Evolutionary conservation across 2,888 invertebrate species (phyloP), one percentile per base, ranked within the genome.

Genomic region (Tipula helvola): DNA sequence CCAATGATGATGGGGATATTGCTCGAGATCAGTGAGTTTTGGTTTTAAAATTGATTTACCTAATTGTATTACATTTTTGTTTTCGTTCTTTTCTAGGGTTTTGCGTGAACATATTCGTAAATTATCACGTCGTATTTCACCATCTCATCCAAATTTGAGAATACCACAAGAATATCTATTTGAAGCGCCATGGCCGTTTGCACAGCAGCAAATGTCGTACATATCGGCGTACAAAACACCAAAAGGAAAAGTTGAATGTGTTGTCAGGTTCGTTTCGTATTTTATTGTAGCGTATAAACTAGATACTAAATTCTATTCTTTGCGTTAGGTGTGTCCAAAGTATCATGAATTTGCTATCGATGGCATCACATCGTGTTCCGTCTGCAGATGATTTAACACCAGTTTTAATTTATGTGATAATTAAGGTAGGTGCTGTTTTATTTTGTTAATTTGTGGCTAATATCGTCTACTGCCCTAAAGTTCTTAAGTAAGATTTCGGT

Each of bases 331-430:
- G 98, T 91, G 96, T 98, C 88, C 95, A 96, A 47, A 97, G 97
- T 88, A 97, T 99, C 89, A 97, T 98, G 95, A 97, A 98, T 90
- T 93, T 99, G 88, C 93, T 99, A 88, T 95, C 96, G 41, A 94
- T 99, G 92, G 96, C 97, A 71, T 95, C 96, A 86, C 95, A 95
- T 89, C 93, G 94, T 84, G 94, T 96, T 36, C 96, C 97, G 39
- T 97, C 98, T 2, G 96, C 97, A 0, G 99, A 99, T 92, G 99
- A 99, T 92, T 95, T 99, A 90, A 96, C 98, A 90, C 99, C 99
- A 1, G 98, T 99, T 36, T 94, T 99, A 88, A 97, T 99, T 88
- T 99, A 96, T 92, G 98, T 99, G 88, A 95, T 99, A 89, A 97
- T 99, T 89, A 97, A 97, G 94, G 97, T 96, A 91, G 28, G 71